phyloP scores from a whole-genome alignment of 2,888 invertebrate genomes.

The Limnephilus rhombicus region DNA sequence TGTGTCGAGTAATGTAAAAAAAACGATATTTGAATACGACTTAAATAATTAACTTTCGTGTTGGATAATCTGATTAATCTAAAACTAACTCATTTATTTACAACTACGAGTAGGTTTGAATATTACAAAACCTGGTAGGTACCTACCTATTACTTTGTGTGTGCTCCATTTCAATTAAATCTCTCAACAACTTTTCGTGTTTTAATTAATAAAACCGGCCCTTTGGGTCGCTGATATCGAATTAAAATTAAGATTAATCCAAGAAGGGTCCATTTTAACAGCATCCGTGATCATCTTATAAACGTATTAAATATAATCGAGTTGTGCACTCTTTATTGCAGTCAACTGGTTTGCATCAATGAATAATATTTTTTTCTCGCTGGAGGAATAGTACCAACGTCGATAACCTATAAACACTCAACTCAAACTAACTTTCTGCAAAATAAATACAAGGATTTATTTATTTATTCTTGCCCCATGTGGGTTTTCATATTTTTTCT shows the following conservation, averaged over 20 bases:
- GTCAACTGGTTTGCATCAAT: background rate
- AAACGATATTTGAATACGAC: no score
- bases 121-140: background rate
- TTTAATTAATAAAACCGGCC: constrained; percentile 16
- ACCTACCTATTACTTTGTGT: background rate
- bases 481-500: no score
- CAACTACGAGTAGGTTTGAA: background rate
- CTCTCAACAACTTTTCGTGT: background rate
- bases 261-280: constrained; percentile 11
- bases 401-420: no score
- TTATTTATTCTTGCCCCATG: no score
- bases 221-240: background rate
- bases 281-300: constrained; percentile 11
- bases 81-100: background rate
- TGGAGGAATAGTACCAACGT: background rate
- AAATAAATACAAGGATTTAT: no score
- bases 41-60: background rate
- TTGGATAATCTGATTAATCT: background rate
- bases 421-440: no score
- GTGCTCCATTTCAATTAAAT: constrained; percentile 13
- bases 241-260: constrained; percentile 30
- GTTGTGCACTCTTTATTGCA: background rate
- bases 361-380: background rate
- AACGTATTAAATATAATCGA: constrained; percentile 25
- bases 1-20: no score